phyloP scores from a whole-genome alignment of 2,797 vertebrate species.

The Leuciscus waleckii region DNA sequence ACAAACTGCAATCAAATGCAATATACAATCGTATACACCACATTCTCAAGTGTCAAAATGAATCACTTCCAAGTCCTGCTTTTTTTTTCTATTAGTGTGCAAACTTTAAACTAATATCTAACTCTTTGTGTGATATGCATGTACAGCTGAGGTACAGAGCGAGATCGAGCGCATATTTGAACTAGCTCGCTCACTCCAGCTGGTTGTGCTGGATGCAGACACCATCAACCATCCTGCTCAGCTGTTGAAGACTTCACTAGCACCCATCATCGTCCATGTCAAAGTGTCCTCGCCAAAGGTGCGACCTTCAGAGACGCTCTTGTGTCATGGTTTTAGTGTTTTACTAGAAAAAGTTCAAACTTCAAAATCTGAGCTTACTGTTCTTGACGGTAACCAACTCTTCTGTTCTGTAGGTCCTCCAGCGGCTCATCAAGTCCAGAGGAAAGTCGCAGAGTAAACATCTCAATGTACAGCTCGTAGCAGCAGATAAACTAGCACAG shows the following conservation, averaged over 20 bases:
- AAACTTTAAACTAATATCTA: conserved; percentile 15
- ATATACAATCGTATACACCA: neutral
- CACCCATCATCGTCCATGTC: conserved; percentile 96
- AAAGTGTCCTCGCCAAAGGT: conserved; percentile 99
- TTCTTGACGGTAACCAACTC: conserved; percentile 1
- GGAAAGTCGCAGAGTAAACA: conserved; percentile 99
- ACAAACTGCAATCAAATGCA: neutral
- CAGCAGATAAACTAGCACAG: conserved; percentile 96
- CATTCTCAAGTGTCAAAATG: neutral
- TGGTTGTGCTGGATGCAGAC: conserved; percentile 95
- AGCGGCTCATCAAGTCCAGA: conserved; percentile 95
- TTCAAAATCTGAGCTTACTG: neutral
- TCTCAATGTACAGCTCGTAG: conserved; percentile 96
- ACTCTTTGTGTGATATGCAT: conserved; percentile 30
- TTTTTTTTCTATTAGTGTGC: neutral
- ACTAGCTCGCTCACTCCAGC: conserved; percentile 92
- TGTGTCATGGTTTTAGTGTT: conserved; percentile 2
- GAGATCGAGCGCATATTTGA: conserved; percentile 98
- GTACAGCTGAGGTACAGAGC: conserved; percentile 94
- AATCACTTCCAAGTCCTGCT: neutral
- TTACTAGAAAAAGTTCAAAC: neutral
- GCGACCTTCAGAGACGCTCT: conserved; percentile 36
- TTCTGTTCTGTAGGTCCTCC: conserved; percentile 84
- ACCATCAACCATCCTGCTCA: conserved; percentile 97
- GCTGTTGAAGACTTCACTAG: conserved; percentile 95